Base-by-base conservation (phyloP, 1,140 invertebrate genomes). In the Dinoponera quadriceps region DNA sequence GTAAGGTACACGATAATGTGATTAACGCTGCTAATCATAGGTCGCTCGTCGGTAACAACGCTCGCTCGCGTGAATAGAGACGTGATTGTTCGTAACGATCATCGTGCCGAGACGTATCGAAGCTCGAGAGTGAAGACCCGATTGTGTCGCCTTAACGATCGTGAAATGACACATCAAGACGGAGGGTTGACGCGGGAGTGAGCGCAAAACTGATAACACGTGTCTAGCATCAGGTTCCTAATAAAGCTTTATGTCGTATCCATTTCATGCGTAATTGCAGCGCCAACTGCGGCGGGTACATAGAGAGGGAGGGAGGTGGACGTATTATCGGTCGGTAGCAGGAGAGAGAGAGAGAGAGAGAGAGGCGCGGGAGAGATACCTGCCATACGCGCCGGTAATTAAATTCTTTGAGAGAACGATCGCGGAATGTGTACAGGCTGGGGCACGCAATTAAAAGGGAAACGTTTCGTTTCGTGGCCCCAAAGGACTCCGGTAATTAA, bases 331-430 rank as follows among this genome's bases (percentile, higher is more conserved):
- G 57, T 62, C 38, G 38, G 66, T 16, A 66, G 57, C 27, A 7
- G 7, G 33, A 33, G 33, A 33, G 7, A 2, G 33, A 33, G 2
- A 44, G 38, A 48, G 44, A n/a, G 63, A 63, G 72, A 82, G 73
- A 82, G n/a, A 75, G 84, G 85, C 88, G 48, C 38, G 33, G 65
- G 71, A 54, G 57, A 78, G 86, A 86, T 86, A 89, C 74, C 84
- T 88, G 88, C 84, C 86, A 84, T 86, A 88, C 87, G 80, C 86
- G 89, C 88, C 88, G 91, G 92, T 93, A 94, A 94, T 94, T 93
- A 94, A 93, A 94, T 93, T 94, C 92, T 93, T 94, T 92, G 89
- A 90, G 90, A 93, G 91, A 94, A 94, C 92, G 92, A 93, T 93
- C 89, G 92, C 88, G 92, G 93, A 94, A 94, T 93, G 92, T 93